Evolutionary conservation across 1,140 invertebrate species (phyloP), one percentile per base, ranked within the genome.

Genomic region (Hestina assimilis): DNA sequence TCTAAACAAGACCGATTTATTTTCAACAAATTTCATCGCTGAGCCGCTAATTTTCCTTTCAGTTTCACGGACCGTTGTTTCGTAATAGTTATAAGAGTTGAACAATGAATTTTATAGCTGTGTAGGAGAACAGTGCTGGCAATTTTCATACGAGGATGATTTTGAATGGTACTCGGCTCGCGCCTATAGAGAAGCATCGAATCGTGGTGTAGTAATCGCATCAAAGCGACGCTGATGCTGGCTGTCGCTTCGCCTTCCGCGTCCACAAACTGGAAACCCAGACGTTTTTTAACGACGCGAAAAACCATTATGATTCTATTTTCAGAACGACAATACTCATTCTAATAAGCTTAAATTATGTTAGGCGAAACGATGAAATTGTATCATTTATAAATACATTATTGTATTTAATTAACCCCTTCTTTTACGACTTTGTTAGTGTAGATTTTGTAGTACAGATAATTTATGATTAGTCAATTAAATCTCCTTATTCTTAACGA

Each of bases 81-180:
- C 75, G 72, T 82, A 82, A 87, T 87, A 85, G 76, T 87, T 87
- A 87, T 85, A 84, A 83, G 75, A 77, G 71, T 77, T 65, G 69
- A 84, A 87, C 84, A 87, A 86, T 84, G 74, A 71, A 79, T 83
- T 82, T 85, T 80, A 77, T 76, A 79, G 73, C 78, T 67, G 69
- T 73, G 71, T 80, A 76, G 73, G 69, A 76, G 72, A 80, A 84
- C 80, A 84, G 67, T 82, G 81, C 71, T 66, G 69, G 70, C 79
- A 87, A 84, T 87, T 85, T 87, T 87, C 82, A 83, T 82, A 76
- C 65, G 68, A 84, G 78, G 79, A 59, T 70, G 74, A 46, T n/a
- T 66, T 48, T 63, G 68, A 86, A 87, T 86, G 69, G 66, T 29
- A 58, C 53, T 21, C 63, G 59, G 68, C 67, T 61, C 68, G 69